Conservation (phyloP, 2,113 vertebrate species). For the Pedetes capensis region DNA sequence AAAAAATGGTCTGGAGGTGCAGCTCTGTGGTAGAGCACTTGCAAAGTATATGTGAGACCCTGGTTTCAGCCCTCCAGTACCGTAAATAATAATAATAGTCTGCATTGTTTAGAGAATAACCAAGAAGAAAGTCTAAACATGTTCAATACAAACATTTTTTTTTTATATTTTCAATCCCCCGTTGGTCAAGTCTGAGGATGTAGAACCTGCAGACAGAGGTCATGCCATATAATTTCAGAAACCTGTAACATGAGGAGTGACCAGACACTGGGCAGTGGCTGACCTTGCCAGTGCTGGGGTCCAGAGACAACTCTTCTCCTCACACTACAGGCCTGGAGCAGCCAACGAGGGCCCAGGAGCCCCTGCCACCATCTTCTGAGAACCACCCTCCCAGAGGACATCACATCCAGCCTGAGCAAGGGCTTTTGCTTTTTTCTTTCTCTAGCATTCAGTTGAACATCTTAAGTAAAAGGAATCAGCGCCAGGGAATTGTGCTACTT, state of each 20-base stretch:
- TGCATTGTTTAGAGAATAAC: background rate
- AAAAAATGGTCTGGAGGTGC: too few relatives aligned
- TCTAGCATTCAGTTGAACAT: background rate
- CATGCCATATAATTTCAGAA: background rate
- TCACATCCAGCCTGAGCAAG: background rate
- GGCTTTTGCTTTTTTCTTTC: background rate
- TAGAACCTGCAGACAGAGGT: too few relatives aligned
- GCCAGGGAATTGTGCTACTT: background rate
- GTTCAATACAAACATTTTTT: background rate
- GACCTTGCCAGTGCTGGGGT: rapidly evolving
- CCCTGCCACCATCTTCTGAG: background rate
- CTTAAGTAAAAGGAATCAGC: background rate
- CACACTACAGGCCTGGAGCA: rapidly evolving
- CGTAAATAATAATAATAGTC: too few relatives aligned
- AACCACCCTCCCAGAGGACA: background rate
- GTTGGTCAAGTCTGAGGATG: background rate
- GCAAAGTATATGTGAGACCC: too few relatives aligned
- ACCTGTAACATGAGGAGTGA: background rate
- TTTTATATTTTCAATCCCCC: background rate
- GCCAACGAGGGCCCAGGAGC: background rate
- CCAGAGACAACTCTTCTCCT: rapidly evolving
- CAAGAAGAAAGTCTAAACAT: background rate
- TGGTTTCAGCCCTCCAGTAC: too few relatives aligned
- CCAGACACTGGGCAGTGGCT: rapidly evolving
- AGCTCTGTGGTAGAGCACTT: too few relatives aligned